A percentile compares a stretch with the other conserved stretches of the same genome.
phyloP scores from a whole-genome alignment of 2,797 vertebrate genomes.

The Nyctalus aviator region DNA sequence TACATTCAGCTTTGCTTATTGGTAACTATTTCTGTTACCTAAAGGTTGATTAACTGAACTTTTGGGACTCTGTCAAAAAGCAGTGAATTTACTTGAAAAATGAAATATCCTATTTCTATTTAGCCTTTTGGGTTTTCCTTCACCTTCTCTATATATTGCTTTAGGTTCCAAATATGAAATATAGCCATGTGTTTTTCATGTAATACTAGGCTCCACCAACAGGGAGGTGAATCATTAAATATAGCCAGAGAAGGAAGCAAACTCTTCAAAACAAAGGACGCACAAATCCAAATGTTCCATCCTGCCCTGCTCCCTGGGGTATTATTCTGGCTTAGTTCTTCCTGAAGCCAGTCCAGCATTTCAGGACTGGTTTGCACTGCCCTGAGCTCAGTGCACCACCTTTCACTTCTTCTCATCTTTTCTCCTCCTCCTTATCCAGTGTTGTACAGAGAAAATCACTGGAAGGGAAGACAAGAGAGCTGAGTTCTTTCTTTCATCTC shows the following conservation, averaged over 20 bases:
- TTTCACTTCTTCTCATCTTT: background rate
- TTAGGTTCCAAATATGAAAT: conserved; percentile 59
- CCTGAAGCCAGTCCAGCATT: conserved; percentile 62
- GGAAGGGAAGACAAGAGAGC: background rate
- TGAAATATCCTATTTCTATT: conserved; percentile 1
- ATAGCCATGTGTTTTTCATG: conserved; percentile 60
- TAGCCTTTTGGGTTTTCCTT: conserved; percentile 24
- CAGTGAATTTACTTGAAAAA: conserved; percentile 15
- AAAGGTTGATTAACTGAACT: conserved; percentile 7
- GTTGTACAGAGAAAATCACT: background rate
- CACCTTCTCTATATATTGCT: conserved; percentile 16
- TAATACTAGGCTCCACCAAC: conserved; percentile 44
- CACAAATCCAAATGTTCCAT: conserved; percentile 69
- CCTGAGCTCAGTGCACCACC: background rate
- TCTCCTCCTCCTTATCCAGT: background rate
- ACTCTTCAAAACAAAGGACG: conserved; percentile 77
- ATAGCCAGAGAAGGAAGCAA: conserved; percentile 77
- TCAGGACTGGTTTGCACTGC: background rate
- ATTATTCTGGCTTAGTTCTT: conserved; percentile 65
- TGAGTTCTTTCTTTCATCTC: background rate
- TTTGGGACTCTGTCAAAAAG: background rate
- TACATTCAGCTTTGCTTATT: background rate
- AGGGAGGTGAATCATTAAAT: conserved; percentile 72
- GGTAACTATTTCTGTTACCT: background rate
- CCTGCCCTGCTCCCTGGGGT: conserved; percentile 76